phyloP scores from a whole-genome alignment of 1,140 invertebrate genomes.

The Drosophila sp. region DNA sequence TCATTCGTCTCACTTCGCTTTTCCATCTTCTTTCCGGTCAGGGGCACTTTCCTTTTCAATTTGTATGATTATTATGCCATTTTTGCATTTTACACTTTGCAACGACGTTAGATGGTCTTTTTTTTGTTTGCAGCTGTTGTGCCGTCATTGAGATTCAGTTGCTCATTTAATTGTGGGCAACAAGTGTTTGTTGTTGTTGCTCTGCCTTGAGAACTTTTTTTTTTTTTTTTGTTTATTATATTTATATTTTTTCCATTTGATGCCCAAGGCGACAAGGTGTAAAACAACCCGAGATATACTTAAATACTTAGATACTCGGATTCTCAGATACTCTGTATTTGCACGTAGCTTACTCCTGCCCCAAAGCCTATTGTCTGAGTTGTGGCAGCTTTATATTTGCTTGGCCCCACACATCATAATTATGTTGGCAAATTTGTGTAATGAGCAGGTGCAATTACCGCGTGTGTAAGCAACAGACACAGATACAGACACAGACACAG shows the following conservation, averaged over 20 bases:
- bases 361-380: conserved; percentile 17
- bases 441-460: conserved; percentile 68
- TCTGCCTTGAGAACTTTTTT: conserved; percentile 44
- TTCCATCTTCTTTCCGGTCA: conserved; percentile 65
- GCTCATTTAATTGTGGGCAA: conserved; percentile 35
- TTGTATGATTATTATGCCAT: conserved; percentile 70
- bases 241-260: conserved; percentile 14
- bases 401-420: conserved; percentile 58
- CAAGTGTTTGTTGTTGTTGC: conserved; percentile 53
- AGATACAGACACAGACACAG: no score
- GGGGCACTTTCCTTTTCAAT: conserved; percentile 81
- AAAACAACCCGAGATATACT: conserved; percentile 15
- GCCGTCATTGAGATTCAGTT: conserved; percentile 50
- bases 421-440: conserved; percentile 79
- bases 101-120: conserved; percentile 53
- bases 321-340: no score
- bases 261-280: conserved; percentile 33
- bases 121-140: conserved; percentile 16
- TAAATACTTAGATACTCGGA: no score
- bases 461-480: conserved; percentile 31
- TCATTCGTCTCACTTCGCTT: conserved; percentile 24
- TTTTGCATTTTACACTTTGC: no score
- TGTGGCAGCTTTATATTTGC: conserved; percentile 37
- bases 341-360: conserved; percentile 47
- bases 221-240: conserved; percentile 11